Evolutionary conservation across 1,140 invertebrate species (phyloP).

Genomic region (Globodera ellingtonae): DNA sequence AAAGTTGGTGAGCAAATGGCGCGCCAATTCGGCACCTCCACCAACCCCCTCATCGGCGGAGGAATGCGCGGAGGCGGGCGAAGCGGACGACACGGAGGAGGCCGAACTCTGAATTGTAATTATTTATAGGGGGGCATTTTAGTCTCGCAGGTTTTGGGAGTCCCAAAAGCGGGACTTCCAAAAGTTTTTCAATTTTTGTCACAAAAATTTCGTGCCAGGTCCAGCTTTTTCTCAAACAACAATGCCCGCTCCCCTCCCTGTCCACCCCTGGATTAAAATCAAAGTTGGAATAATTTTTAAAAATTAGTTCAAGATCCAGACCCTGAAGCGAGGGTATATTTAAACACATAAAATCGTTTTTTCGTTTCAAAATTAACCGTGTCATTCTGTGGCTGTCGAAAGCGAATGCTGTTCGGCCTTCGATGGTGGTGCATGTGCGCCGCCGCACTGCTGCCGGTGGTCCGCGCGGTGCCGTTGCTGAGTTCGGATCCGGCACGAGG

Average conservation of each 20-base stretch:
- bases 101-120: background rate
- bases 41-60: slow-evolving; percentile 11
- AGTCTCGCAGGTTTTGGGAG: no score
- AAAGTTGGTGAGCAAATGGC: background rate
- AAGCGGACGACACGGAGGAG: slow-evolving; percentile 12
- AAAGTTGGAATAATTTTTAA: no score
- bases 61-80: background rate
- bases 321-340: no score
- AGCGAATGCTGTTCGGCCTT: background rate
- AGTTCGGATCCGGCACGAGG: slow-evolving; percentile 18
- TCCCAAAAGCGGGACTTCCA: no score
- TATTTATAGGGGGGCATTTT: no score
- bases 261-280: no score
- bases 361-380: background rate
- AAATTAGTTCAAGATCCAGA: no score
- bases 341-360: no score
- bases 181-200: no score
- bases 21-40: slow-evolving; percentile 9
- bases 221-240: no score
- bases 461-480: background rate
- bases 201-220: no score
- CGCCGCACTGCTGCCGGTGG: background rate
- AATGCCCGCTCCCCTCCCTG: no score
- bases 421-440: slow-evolving; percentile 12
- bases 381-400: slow-evolving; percentile 15